Conservation (phyloP, 1,140 invertebrate genomes). For the Nymphalis io region DNA sequence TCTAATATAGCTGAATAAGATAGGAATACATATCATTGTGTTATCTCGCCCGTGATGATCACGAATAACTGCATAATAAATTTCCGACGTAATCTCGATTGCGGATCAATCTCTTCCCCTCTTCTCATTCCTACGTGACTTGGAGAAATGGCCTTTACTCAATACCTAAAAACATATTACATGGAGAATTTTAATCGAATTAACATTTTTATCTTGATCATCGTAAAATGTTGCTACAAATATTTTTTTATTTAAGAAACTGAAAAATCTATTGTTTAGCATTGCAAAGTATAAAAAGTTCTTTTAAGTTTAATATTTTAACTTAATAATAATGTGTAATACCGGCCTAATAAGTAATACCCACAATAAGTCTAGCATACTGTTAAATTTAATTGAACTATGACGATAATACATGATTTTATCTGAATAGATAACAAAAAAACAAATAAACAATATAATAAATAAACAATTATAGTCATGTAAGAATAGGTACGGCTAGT, state of each 20-base stretch:
- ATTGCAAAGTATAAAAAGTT: too few species aligned
- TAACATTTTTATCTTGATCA: neutral
- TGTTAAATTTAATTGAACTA: too few species aligned
- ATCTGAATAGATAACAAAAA: too few species aligned
- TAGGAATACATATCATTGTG: neutral
- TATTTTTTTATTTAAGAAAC: too few species aligned
- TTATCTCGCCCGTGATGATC: neutral
- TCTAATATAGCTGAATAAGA: neutral
- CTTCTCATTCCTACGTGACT: constrained; percentile 3
- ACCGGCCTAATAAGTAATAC: too few species aligned
- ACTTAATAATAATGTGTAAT: too few species aligned
- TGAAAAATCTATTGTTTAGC: too few species aligned
- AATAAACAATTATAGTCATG: neutral
- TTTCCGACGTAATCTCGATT: constrained; percentile 1
- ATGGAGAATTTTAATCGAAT: neutral
- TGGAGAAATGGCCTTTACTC: neutral
- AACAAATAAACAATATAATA: too few species aligned
- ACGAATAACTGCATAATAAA: constrained; percentile 9
- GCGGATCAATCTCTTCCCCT: neutral
- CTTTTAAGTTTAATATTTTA: too few species aligned
- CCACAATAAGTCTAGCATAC: too few species aligned
- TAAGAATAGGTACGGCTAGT: neutral
- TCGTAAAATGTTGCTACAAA: too few species aligned
- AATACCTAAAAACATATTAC: neutral
- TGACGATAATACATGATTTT: too few species aligned